These are phyloP conservation scores for Uloborus diversus DNA, from an alignment of 1,140 invertebrate genomes.

Conservation along the genomic window DNA sequence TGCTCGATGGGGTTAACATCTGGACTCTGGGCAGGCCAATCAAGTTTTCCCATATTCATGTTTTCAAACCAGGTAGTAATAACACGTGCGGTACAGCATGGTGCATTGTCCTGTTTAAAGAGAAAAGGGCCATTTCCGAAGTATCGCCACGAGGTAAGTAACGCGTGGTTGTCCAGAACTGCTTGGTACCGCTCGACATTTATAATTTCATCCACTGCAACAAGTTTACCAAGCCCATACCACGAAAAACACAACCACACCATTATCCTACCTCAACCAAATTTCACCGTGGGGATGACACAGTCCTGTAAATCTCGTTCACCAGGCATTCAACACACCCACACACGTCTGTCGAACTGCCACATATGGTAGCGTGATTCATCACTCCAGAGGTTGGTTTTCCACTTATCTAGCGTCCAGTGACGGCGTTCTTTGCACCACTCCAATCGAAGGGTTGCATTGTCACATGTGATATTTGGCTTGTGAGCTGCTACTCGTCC, in stretches of 20 bases:
- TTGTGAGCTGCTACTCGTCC: slow-evolving; percentile 14
- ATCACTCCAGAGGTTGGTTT: not conserved
- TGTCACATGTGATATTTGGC: not conserved
- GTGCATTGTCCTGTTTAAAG: too few relatives aligned
- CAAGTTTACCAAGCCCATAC: slow-evolving; percentile 5
- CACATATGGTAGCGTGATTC: not conserved
- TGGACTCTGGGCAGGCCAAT: too few relatives aligned
- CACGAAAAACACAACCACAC: slow-evolving; percentile 32
- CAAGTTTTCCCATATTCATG: too few relatives aligned
- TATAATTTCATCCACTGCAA: not conserved
- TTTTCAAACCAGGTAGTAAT: too few relatives aligned
- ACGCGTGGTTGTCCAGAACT: not conserved
- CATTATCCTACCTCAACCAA: slow-evolving; percentile 4
- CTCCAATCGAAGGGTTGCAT: not conserved
- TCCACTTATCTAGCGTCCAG: slow-evolving; percentile 10
- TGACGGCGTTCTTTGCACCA: slow-evolving; percentile 20
- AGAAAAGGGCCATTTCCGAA: too few relatives aligned
- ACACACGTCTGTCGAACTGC: slow-evolving; percentile 1
- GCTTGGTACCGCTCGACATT: not conserved
- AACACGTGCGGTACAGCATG: too few relatives aligned
- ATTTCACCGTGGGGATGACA: slow-evolving; percentile 17
- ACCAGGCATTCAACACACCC: slow-evolving; percentile 24
- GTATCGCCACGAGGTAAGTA: not conserved
- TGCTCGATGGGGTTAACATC: too few relatives aligned
- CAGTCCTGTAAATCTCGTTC: slow-evolving; percentile 5